A percentile compares a stretch with the other conserved stretches of the same genome.
phyloP scores from a whole-genome alignment of 2,888 invertebrate species.

The Drosophila barbarae region DNA sequence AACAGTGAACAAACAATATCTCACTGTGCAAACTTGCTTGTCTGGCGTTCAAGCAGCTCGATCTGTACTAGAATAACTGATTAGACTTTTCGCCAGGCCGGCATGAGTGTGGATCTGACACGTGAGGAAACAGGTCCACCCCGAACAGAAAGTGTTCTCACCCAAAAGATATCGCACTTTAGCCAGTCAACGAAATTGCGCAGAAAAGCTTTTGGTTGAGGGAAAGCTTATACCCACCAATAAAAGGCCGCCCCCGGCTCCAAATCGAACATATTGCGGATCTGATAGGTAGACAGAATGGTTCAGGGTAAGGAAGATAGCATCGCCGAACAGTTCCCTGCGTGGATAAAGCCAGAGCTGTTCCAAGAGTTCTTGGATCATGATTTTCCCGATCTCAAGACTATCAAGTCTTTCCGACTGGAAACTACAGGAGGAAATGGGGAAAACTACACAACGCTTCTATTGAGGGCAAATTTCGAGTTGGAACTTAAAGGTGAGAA shows the following conservation, averaged over 20 bases:
- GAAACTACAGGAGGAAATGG: conserved; percentile 59
- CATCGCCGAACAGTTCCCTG: conserved; percentile 24
- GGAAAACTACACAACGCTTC: conserved; percentile 73
- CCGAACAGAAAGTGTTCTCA: conserved; percentile 6
- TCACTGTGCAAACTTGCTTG: conserved; percentile 1
- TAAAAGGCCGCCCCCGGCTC: conserved; percentile 8
- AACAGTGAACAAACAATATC: conserved; percentile 7
- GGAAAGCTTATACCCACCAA: conserved; percentile 14
- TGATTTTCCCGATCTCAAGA: conserved; percentile 53
- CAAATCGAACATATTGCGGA: not conserved
- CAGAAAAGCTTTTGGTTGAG: conserved; percentile 14
- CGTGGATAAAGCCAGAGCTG: conserved; percentile 41
- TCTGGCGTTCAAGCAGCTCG: not conserved
- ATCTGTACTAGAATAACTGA: not conserved
- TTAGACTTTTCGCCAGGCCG: not conserved
- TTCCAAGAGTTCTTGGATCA: conserved; percentile 60
- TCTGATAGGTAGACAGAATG: conserved; percentile 32
- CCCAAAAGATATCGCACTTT: not conserved
- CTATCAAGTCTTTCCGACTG: conserved; percentile 54
- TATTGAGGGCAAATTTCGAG: conserved; percentile 59
- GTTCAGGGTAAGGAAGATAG: conserved; percentile 5
- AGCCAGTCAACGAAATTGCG: conserved; percentile 16
- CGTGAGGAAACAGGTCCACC: conserved; percentile 18
- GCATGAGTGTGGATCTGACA: not conserved
- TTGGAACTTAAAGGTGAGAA: conserved; percentile 60